A percentile compares a stretch with the other conserved stretches of the same genome.
These are phyloP conservation scores for Pararge aegeria DNA, from an alignment of 1,140 invertebrate genomes.

Conservation along the genomic window DNA sequence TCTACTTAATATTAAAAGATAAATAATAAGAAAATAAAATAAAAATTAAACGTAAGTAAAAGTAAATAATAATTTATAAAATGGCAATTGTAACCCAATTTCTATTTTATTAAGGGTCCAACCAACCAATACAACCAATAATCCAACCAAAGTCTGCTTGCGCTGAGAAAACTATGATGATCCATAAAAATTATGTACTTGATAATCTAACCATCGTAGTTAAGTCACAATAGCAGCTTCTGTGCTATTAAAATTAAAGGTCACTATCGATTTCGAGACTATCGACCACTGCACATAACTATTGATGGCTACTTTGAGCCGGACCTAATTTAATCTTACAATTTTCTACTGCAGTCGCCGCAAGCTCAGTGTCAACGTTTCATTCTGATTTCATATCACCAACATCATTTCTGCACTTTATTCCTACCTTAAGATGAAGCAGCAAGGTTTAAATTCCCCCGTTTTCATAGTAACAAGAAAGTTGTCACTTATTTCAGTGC, in stretches of 20 bases:
- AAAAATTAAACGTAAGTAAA: too few relatives aligned
- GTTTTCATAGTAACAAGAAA: slow-evolving; percentile 12
- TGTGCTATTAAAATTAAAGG: background rate
- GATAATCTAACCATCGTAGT: too few relatives aligned
- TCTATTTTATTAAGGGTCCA: too few relatives aligned
- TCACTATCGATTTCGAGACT: background rate
- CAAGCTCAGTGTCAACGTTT: slow-evolving; percentile 66
- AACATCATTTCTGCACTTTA: slow-evolving; percentile 19
- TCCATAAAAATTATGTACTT: too few relatives aligned
- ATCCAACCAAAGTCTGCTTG: too few relatives aligned
- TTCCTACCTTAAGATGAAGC: slow-evolving; percentile 5
- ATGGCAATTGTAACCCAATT: too few relatives aligned
- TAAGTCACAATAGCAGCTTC: too few relatives aligned
- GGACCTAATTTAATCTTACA: slow-evolving; percentile 68
- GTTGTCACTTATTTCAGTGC: slow-evolving; percentile 44
- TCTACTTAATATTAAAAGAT: too few relatives aligned
- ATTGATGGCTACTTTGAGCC: slow-evolving; percentile 20
- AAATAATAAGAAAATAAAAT: too few relatives aligned
- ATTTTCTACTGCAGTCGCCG: slow-evolving; percentile 53
- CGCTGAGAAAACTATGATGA: too few relatives aligned
- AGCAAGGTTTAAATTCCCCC: slow-evolving; percentile 32
- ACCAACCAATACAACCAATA: too few relatives aligned
- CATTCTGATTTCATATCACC: slow-evolving; percentile 58
- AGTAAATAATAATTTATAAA: too few relatives aligned
- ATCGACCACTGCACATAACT: background rate